A percentile compares a stretch with the other conserved stretches of the same genome.
Evolutionary conservation across 1,140 invertebrate species (phyloP).

Genomic region (Adelges cooleyi): DNA sequence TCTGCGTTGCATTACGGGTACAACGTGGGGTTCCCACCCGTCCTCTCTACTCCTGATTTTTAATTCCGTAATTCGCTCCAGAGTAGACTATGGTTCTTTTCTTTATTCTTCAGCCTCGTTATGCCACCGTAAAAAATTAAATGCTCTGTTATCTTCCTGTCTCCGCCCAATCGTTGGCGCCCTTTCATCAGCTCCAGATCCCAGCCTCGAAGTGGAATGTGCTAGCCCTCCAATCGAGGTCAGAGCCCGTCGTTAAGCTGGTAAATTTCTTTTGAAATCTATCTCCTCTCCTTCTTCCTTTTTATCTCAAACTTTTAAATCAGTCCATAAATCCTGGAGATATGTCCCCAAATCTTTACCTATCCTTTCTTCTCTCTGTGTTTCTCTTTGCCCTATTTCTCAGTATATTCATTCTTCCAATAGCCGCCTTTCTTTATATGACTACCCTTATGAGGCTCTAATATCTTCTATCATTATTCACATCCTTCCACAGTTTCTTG

Average conservation of each 20-base stretch:
- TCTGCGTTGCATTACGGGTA: not conserved
- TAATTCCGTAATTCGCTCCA: not conserved
- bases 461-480: not conserved
- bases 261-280: not conserved
- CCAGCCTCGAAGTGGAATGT: not conserved
- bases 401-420: too few species aligned
- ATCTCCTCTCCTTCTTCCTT: not conserved
- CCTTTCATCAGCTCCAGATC: not conserved
- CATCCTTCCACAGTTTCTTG: too few species aligned
- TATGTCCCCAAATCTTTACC: too few species aligned
- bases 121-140: not conserved
- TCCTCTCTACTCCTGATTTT: not conserved
- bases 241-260: not conserved
- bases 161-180: not conserved
- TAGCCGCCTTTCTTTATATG: too few species aligned
- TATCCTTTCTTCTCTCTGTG: not conserved
- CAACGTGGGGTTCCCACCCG: not conserved
- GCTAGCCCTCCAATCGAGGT: not conserved
- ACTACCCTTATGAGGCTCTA: too few species aligned
- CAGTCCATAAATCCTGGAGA: not conserved
- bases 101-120: not conserved
- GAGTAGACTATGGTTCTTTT: not conserved
- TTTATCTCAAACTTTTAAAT: not conserved
- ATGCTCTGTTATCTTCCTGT: not conserved
- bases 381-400: too few species aligned